Evolutionary conservation across 2,888 invertebrate genomes (phyloP).

Genomic region (Holacanthella duospinosa): DNA sequence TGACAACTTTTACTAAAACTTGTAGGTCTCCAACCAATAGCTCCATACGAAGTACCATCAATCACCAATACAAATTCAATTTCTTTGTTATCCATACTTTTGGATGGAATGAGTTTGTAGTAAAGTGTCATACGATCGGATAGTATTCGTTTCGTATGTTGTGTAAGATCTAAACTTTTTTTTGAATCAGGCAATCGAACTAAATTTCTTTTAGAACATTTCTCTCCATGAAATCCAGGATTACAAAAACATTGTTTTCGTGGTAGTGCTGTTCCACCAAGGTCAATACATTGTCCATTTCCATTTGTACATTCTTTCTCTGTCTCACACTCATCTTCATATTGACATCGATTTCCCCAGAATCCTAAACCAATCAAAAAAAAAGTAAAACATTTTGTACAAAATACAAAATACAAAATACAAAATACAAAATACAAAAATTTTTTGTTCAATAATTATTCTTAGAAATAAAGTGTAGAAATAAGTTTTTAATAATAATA

Average conservation of each 20-base stretch:
- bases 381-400: no score
- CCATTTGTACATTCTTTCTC: conserved; percentile 75
- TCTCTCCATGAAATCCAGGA: conserved; percentile 44
- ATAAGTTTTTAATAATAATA: neutral
- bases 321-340: conserved; percentile 72
- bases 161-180: conserved; percentile 52
- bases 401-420: no score
- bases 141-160: conserved; percentile 58
- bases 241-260: conserved; percentile 80
- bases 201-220: conserved; percentile 54
- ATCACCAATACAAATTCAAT: conserved; percentile 60
- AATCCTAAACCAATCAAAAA: conserved; percentile 20
- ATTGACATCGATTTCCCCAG: conserved; percentile 75
- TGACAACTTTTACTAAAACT: conserved; percentile 33
- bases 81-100: conserved; percentile 39
- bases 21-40: conserved; percentile 80
- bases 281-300: conserved; percentile 68
- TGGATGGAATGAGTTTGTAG: conserved; percentile 73
- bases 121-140: conserved; percentile 66
- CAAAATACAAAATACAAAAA: no score
- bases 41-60: conserved; percentile 79
- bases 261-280: conserved; percentile 69
- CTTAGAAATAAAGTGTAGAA: neutral
- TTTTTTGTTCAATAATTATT: neutral
- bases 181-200: conserved; percentile 55